Base-by-base conservation (phyloP, 2,113 vertebrate genomes). In the Microtus oregoni region DNA sequence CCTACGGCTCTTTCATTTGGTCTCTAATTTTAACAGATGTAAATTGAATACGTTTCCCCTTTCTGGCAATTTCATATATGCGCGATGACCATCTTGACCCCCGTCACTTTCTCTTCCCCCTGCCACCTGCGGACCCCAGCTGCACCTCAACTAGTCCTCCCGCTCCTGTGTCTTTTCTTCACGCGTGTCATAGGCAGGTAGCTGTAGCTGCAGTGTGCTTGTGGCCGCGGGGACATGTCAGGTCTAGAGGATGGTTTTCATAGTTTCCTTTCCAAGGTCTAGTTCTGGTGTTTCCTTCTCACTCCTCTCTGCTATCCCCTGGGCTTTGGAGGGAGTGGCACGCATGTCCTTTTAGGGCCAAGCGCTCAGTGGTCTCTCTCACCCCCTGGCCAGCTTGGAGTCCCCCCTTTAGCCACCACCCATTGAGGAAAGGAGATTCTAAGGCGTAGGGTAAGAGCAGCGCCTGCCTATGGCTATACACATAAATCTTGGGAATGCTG, bases 1-100 rank as follows among this genome's bases (percentile, higher is more conserved):
- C 24, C 73, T 68, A 14, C 13, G 22, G 75, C 73, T 78, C 67
- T 92, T 95, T 81, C 72, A 12, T 70, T 94, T 91, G 47, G 44
- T 82, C 85, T 95, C 58, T 88, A 41, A 90, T 95, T 94, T 92
- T 82, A 68, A 91, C 68, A 93, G 44, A 92, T 78, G 22, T 24
- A 72, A 95, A 95, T 14, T 55, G 75, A 30, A 92, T 82, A 63
- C 85, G 26, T 47, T 67, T 68, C 35, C 83, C 35, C 58, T 35
- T 55, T 12, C 30, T 79, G 9, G 67, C 41, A 68, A 12, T 86
- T 50, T 47, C 41, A 22, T 47, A 4, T 17, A 32, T 32, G 83
- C 20, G 7, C 41, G 32, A 3, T 67, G 41, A 47, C 28, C 28
- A 47, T 44, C 15, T 20, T 67, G 28, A 86, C 38, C 58, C 24